A percentile compares a stretch with the other conserved stretches of the same genome.
Conservation (phyloP, 2,113 vertebrate genomes). For the Eulemur rufifrons region DNA sequence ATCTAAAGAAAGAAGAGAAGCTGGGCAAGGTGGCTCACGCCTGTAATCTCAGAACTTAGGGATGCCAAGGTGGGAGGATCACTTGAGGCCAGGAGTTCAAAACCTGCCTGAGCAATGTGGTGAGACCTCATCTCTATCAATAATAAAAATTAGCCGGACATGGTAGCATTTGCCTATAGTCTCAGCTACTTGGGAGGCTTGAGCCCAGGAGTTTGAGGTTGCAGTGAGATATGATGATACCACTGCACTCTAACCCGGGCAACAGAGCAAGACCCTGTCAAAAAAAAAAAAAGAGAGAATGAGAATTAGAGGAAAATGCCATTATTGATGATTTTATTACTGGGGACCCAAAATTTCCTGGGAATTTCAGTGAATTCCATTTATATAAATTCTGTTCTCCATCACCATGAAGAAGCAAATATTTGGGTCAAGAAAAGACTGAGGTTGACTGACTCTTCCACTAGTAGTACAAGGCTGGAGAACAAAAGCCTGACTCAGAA, state of each 20-base stretch:
- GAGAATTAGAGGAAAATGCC: background rate
- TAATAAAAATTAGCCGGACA: too few relatives aligned
- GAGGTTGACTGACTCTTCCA: background rate
- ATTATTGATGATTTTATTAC: background rate
- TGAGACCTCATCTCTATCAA: too few relatives aligned
- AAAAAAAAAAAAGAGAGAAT: background rate
- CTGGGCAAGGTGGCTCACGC: background rate
- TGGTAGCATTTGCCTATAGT: too few relatives aligned
- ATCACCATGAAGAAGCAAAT: background rate
- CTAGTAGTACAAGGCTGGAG: background rate
- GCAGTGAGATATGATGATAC: too few relatives aligned
- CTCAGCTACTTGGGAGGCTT: too few relatives aligned
- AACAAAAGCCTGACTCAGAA: background rate
- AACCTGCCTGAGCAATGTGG: too few relatives aligned
- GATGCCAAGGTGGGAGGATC: too few relatives aligned
- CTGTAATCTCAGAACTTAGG: too few relatives aligned
- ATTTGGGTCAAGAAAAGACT: background rate
- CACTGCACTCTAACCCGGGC: too few relatives aligned
- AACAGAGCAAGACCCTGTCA: too few relatives aligned
- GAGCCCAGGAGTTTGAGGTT: too few relatives aligned
- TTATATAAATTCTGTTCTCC: background rate
- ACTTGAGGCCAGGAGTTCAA: too few relatives aligned
- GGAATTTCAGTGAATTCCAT: background rate
- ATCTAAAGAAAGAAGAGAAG: background rate
- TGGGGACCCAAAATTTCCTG: background rate